Base-by-base conservation (phyloP, 2,888 invertebrate species). In the Carabus problematicus region DNA sequence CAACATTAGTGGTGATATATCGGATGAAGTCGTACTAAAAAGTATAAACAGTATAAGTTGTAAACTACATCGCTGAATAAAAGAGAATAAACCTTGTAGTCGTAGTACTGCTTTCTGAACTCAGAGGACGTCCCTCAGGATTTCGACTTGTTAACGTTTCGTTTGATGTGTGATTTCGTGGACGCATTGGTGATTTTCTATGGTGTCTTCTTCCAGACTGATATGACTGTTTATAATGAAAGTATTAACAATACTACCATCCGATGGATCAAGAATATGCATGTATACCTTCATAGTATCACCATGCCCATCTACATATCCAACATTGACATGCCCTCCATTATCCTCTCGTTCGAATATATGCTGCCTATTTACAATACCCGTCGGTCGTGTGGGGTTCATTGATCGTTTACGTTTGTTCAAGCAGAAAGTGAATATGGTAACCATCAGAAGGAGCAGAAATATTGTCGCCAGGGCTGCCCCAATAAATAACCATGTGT, bases 401-500 rank as follows among this genome's bases (percentile, higher is more conserved):
- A 61, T 72, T 69, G 56, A 71, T 70, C 54, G 72, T 72, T 59
- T 84, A 84, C 68, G 84, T 85, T 12, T 84, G 74, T 87, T 85
- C 60, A 85, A 83, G 68, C 76, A 82, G 52, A 80, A 83, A 78
- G 86, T 84, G 1, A 84, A 68, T 45, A 88, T 79, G 1, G 84
- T 84, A 18, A 87, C 74, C 42, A 88, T 75, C n/a, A 88, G 82
- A 11, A 88, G 78, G 9, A 91, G 75, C 4, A 91, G 78, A 1
- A 89, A 78, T 3, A 89, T 78, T 0, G 87, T 88, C 3, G 86
- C 84, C 16, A 87, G 83, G 1, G 88, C 87, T 0, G 88, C 87
- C 0, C 89, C 87, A 0, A 88, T 85, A 64, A 91, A 81, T 0
- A 91, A 83, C 90, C 90, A 91, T 0, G 84, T 84, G 72, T 86